Evolutionary conservation across 2,113 vertebrate species (phyloP).

Genomic region (Bucco capensis): DNA sequence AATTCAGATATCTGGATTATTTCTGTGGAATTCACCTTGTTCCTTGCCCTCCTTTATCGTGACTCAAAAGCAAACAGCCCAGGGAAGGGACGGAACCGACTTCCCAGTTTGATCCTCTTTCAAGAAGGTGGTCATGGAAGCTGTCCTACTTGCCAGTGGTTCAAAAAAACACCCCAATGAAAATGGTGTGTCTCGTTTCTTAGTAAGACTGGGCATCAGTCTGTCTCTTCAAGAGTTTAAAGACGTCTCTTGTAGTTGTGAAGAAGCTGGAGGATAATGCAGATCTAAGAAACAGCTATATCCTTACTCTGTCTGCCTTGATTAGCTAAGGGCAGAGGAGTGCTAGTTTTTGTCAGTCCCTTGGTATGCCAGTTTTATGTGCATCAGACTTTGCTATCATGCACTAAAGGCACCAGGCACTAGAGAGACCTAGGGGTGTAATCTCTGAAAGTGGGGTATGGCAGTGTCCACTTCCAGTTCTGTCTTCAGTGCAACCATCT

Average conservation of each 20-base stretch:
- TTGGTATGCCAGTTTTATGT: background rate
- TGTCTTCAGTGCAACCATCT: background rate
- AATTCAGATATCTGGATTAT: background rate
- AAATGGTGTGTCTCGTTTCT: background rate
- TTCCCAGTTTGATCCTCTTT: background rate
- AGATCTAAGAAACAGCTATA: background rate
- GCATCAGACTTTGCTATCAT: background rate
- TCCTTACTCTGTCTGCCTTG: background rate
- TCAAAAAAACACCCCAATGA: background rate
- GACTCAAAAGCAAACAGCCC: background rate
- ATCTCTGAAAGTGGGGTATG: background rate
- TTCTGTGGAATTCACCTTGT: background rate
- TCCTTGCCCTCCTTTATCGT: background rate
- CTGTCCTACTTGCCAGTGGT: background rate
- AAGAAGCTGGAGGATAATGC: background rate
- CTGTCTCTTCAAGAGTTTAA: no score
- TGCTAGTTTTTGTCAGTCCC: fast-evolving
- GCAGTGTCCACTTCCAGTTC: background rate
- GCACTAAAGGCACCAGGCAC: background rate
- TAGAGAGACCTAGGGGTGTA: background rate
- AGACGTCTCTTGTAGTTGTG: background rate
- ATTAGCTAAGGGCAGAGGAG: background rate
- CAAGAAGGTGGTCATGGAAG: background rate
- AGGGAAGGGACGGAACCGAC: background rate
- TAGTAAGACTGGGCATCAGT: fast-evolving